Evolutionary conservation across 92 coral and sea anemone genomes (phyloP), one percentile per base, ranked within the genome.

Genomic region (Scolanthus callimorphus): DNA sequence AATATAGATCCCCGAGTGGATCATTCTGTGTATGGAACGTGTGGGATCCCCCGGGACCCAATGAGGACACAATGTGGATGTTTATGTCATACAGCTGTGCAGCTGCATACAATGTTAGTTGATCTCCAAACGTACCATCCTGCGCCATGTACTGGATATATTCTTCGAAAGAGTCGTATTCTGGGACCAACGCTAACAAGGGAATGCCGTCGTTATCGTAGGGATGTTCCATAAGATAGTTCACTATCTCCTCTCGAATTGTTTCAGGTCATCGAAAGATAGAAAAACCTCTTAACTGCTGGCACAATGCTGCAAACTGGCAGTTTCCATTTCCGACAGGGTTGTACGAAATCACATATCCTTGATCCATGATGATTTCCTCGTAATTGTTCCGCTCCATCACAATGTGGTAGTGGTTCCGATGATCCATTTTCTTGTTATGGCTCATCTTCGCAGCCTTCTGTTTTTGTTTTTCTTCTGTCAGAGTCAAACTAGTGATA

Each of bases 71-170:
- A 24, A 69, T 31, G 4, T 3, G 9, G 4, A 58, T 4, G 17
- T 29, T 57, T 22, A 62, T 47, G 26, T 20, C n/a, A 31, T 37
- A 74, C 29, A 74, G 11, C 29, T 73, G 30, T 17, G 67, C 56
- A 28, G 48, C 55, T 10, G 82, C 75, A 58, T 76, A 75, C 29
- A 76, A 50, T 4, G 76, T 76, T 20, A 76, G 29, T 30, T 76
- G 82, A 41, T 67, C 76, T n/a, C 74, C 71, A 34, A 48, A 27
- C 37, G 82, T 67, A 13, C 76, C 70, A 51, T 65, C 48, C 37
- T 31, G 25, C 11, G 44, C 58, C 74, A 65, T 75, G 29, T 1
- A n/a, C 25, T 31, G 47, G 20, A 67, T 27, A 69, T 66, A 76
- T 31, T 67, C 62, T 3, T 29, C 31, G 39, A 61, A 61, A n/a